These are phyloP conservation scores for Sinodicranocentrus sp. DNA, from an alignment of 2,888 invertebrate genomes.

Conservation along the genomic window DNA sequence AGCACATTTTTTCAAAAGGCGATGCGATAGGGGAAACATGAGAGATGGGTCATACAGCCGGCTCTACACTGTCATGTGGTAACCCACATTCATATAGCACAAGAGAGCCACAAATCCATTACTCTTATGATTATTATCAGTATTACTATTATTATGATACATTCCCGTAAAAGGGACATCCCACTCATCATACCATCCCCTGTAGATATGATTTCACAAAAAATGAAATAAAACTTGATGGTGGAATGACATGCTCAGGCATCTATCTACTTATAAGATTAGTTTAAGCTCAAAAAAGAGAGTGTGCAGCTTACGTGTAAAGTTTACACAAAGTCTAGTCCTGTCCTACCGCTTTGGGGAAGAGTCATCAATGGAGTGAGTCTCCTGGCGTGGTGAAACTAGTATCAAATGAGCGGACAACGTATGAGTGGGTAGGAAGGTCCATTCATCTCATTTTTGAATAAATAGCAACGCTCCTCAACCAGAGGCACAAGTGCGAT, in stretches of 20 bases:
- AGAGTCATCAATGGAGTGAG: slow-evolving; percentile 1
- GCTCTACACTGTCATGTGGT: too few species aligned
- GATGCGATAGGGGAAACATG: too few species aligned
- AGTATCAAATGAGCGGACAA: not conserved
- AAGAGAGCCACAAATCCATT: slow-evolving; percentile 58
- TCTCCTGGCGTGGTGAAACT: not conserved
- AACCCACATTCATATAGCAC: slow-evolving; percentile 23
- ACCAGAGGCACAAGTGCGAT: too few species aligned
- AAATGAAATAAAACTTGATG: slow-evolving; percentile 45
- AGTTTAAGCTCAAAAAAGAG: not conserved
- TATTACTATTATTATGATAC: slow-evolving; percentile 22
- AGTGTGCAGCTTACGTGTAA: not conserved
- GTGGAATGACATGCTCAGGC: slow-evolving; percentile 21
- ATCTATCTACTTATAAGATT: not conserved
- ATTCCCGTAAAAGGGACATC: slow-evolving; percentile 18
- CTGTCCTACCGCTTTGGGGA: too few species aligned
- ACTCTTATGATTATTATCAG: slow-evolving; percentile 33
- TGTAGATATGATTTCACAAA: slow-evolving; percentile 8
- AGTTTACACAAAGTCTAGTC: too few species aligned
- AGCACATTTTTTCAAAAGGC: too few species aligned
- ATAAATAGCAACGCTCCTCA: too few species aligned
- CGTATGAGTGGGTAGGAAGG: not conserved
- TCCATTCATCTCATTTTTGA: slow-evolving; percentile 41
- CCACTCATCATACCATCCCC: not conserved
- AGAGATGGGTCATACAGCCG: too few species aligned